These are phyloP conservation scores for Spilarctia lutea DNA, from an alignment of 2,888 invertebrate genomes.

Conservation along the genomic window DNA sequence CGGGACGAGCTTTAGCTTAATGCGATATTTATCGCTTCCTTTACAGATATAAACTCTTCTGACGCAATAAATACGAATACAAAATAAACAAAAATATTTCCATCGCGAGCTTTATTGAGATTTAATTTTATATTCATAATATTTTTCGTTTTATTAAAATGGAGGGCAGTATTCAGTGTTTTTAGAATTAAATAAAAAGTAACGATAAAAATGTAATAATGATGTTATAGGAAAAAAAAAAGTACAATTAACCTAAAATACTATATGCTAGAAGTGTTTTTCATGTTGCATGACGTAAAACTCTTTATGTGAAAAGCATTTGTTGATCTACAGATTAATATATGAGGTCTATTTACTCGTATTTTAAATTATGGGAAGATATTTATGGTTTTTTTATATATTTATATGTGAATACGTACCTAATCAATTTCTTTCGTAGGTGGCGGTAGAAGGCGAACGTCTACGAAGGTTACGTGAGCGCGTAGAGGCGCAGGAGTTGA, in stretches of 20 bases:
- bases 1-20: constrained; percentile 69
- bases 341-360: too few relatives aligned
- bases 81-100: constrained; percentile 66
- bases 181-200: background rate
- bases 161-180: background rate
- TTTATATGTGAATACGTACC: too few relatives aligned
- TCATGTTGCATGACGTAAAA: background rate
- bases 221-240: too few relatives aligned
- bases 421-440: constrained; percentile 66
- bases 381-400: too few relatives aligned
- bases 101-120: constrained; percentile 42
- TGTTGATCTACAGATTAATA: too few relatives aligned
- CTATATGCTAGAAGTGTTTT: background rate
- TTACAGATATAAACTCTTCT: constrained; percentile 73
- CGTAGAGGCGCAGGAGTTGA: constrained; percentile 97
- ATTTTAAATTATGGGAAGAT: too few relatives aligned
- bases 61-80: constrained; percentile 70
- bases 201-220: background rate
- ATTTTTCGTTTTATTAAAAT: constrained; percentile 18
- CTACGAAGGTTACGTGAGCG: constrained; percentile 95
- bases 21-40: constrained; percentile 79
- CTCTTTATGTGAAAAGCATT: too few relatives aligned
- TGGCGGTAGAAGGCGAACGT: constrained; percentile 95
- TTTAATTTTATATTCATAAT: constrained; percentile 50
- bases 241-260: background rate